Evolutionary conservation across 1,140 invertebrate genomes (phyloP), one percentile per base, ranked within the genome.

Genomic region (Sinonovacula constricta): DNA sequence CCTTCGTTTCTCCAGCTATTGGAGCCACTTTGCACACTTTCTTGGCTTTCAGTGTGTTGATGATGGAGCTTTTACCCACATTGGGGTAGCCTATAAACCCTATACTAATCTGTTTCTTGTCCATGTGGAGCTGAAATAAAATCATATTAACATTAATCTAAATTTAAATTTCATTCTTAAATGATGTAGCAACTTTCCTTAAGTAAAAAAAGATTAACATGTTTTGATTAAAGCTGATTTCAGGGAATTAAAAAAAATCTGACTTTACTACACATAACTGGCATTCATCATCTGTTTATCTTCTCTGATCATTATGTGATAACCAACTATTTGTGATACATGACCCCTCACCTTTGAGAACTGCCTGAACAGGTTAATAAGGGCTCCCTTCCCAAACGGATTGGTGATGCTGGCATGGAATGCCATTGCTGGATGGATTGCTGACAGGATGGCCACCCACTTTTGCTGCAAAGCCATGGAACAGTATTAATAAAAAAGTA

Each of bases 81-180:
- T 99, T 99, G 3, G 99, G 99, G 92, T 99, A 99, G 0, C 99
- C 99, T 89, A 99, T 99, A 77, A 99, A 96, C 15, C 98, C 99
- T 66, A 99, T 97, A 91, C 97, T 99, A 49, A 99, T 99, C 93
- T 99, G 97, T 88, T 99, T 98, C 86, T 98, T 98, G 86, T 99
- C 97, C 62, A 81, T 92, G 87, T 99, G 98, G 0, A 99, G 92
- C 92, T 92, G 71, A n/a, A n/a, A n/a, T n/a, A n/a, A n/a, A n/a
- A n/a, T n/a, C n/a, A n/a, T n/a, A n/a, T n/a, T n/a, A n/a, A n/a
- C n/a, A n/a, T n/a, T n/a, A n/a, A n/a, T n/a, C n/a, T n/a, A n/a
- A n/a, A n/a, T n/a, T n/a, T n/a, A n/a, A n/a, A n/a, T n/a, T n/a
- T n/a, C n/a, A n/a, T n/a, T n/a, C n/a, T n/a, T n/a, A n/a, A n/a